These are phyloP conservation scores for Prunella strophiata DNA, from an alignment of 2,797 vertebrate species.

Conservation along the genomic window DNA sequence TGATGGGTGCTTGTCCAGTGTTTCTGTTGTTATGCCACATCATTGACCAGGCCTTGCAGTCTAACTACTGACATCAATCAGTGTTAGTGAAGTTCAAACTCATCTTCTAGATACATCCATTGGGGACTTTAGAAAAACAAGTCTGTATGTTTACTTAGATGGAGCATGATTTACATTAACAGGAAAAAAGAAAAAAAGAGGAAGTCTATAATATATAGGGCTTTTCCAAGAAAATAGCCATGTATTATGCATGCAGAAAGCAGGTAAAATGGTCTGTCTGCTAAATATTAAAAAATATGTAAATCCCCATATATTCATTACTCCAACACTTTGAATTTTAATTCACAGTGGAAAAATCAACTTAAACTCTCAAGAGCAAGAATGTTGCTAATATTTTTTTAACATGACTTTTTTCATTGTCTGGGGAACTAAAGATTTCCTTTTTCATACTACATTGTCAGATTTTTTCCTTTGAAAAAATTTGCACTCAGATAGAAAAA, in stretches of 20 bases:
- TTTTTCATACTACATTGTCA: not conserved
- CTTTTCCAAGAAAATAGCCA: not conserved
- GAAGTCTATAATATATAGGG: not conserved
- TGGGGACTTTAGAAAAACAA: not conserved
- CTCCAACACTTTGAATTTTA: not conserved
- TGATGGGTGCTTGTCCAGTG: not conserved
- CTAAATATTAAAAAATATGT: conserved; percentile 16
- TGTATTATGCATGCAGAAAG: not conserved
- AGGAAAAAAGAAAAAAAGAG: not conserved
- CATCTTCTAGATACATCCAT: not conserved
- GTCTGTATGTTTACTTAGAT: not conserved
- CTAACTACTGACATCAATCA: not conserved
- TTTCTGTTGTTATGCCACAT: not conserved
- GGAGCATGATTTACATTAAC: not conserved
- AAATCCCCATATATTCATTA: not conserved
- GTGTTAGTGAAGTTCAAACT: not conserved
- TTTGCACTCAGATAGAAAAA: not conserved
- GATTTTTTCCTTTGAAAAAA: not conserved
- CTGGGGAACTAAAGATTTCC: not conserved
- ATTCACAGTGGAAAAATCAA: not conserved
- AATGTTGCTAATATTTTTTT: not conserved
- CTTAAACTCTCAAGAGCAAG: not conserved
- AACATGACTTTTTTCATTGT: not conserved
- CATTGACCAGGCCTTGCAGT: not conserved
- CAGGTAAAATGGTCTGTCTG: not conserved